A percentile compares a stretch with the other conserved stretches of the same genome.
Conservation (phyloP, 1,140 invertebrate species). For the Aphelinus atriplicis region DNA sequence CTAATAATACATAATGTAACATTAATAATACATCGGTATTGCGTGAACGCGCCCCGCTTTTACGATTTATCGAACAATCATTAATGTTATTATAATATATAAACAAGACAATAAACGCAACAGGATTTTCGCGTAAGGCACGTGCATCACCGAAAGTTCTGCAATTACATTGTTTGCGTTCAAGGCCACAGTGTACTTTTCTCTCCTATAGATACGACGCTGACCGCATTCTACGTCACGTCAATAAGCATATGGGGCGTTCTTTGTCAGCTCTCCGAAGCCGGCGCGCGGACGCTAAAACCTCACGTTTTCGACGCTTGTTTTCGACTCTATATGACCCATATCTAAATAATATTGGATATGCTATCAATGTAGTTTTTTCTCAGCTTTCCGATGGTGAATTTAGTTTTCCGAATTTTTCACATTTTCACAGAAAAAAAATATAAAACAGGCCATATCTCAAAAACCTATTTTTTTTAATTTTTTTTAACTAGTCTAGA, state of each 20-base stretch:
- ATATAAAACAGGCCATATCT: too few species aligned
- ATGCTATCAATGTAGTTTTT: too few species aligned
- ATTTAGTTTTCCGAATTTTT: too few species aligned
- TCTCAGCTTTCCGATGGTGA: too few species aligned
- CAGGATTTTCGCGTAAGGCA: conserved; percentile 35
- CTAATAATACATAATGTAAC: conserved; percentile 59
- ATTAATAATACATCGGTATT: conserved; percentile 63
- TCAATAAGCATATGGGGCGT: background rate
- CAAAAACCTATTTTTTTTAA: too few species aligned
- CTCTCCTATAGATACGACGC: conserved; percentile 17
- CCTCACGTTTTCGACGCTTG: too few species aligned
- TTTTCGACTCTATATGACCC: too few species aligned
- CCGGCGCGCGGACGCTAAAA: too few species aligned
- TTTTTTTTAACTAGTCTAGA: too few species aligned
- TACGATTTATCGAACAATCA: conserved; percentile 21
- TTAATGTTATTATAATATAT: conserved; percentile 32
- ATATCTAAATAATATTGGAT: too few species aligned
- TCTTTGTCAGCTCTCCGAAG: too few species aligned
- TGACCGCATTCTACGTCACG: background rate
- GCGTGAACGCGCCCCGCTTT: conserved; percentile 41
- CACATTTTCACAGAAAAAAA: too few species aligned
- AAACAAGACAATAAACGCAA: conserved; percentile 41
- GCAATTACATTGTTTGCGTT: conserved; percentile 29
- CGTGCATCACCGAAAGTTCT: conserved; percentile 37
- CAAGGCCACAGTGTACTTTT: conserved; percentile 24